A percentile compares a stretch with the other conserved stretches of the same genome.
phyloP scores from a whole-genome alignment of 2,797 vertebrate genomes.

The Sandelia bainsii region DNA sequence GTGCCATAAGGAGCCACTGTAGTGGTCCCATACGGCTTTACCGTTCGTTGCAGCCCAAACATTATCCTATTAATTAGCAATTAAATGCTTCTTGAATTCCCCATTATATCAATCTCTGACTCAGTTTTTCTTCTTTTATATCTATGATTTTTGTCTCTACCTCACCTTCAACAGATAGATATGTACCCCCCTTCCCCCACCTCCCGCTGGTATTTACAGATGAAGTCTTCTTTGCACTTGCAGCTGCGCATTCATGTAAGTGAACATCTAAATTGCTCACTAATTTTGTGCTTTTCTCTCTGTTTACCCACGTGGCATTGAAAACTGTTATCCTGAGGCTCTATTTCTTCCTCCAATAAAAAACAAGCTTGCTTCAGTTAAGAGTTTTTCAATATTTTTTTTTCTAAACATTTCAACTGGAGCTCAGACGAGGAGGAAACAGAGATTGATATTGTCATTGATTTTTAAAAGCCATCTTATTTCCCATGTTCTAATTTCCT shows the following conservation, averaged over 20 bases:
- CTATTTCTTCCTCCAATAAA: constrained; percentile 17
- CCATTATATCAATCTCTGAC: constrained; percentile 44
- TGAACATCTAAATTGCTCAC: neutral
- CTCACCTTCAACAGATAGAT: constrained; percentile 18
- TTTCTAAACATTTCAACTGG: constrained; percentile 9
- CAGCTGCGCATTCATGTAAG: constrained; percentile 28
- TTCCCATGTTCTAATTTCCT: constrained; percentile 31
- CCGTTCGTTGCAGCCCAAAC: constrained; percentile 71
- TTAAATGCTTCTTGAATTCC: constrained; percentile 63
- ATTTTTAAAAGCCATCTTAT: constrained; percentile 58
- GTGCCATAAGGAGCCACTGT: constrained; percentile 63
- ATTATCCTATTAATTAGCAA: constrained; percentile 77
- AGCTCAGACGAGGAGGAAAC: neutral
- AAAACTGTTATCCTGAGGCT: constrained; percentile 10
- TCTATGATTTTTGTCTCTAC: constrained; percentile 10
- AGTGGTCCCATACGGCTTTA: constrained; percentile 71
- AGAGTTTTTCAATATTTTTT: constrained; percentile 6
- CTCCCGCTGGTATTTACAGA: constrained; percentile 25
- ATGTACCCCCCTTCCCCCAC: neutral
- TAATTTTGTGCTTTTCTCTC: constrained; percentile 24
- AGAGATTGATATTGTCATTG: constrained; percentile 36
- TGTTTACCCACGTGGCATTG: constrained; percentile 20
- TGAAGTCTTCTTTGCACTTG: constrained; percentile 11
- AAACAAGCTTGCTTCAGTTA: constrained; percentile 9
- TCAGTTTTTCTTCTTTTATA: constrained; percentile 20